Conservation (phyloP, 92 coral and sea anemone species). For the Pocillopora meandrina region DNA sequence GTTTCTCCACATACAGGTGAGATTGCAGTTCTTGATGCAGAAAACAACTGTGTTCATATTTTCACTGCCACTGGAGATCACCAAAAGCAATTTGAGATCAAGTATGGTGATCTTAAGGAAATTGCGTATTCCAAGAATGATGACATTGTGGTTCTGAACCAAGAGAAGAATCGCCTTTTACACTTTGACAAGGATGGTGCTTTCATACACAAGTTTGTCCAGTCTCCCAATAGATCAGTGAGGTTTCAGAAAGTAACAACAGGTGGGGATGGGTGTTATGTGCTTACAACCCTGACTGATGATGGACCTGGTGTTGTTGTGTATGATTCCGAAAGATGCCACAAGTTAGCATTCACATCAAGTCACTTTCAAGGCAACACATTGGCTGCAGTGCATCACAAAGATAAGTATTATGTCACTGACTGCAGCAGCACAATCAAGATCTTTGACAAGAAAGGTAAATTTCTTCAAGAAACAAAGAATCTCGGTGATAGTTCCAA, state of each 20-base stretch:
- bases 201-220: conserved; percentile 30
- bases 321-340: conserved; percentile 27
- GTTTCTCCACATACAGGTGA: conserved; percentile 31
- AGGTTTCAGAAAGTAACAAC: conserved; percentile 28
- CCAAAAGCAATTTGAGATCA: conserved; percentile 25
- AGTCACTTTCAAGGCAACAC: background rate
- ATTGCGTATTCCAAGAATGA: conserved; percentile 28
- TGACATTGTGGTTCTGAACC: conserved; percentile 36
- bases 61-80: conserved; percentile 27
- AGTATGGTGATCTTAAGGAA: conserved; percentile 33
- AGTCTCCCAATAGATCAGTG: conserved; percentile 31
- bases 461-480: conserved; percentile 12
- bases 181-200: conserved; percentile 38
- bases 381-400: conserved; percentile 25
- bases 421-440: conserved; percentile 25
- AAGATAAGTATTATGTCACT: conserved; percentile 18
- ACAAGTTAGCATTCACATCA: conserved; percentile 29
- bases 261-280: conserved; percentile 25
- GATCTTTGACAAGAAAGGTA: conserved; percentile 33
- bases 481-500: background rate
- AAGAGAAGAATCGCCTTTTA: conserved; percentile 34
- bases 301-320: conserved; percentile 28
- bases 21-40: conserved; percentile 41
- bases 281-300: conserved; percentile 18
- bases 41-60: conserved; percentile 28